Percentiles rank a stretch among this genome's conserved stretches.
phyloP scores from a whole-genome alignment of 1,140 invertebrate genomes.

The Meloidogyne exigua region DNA sequence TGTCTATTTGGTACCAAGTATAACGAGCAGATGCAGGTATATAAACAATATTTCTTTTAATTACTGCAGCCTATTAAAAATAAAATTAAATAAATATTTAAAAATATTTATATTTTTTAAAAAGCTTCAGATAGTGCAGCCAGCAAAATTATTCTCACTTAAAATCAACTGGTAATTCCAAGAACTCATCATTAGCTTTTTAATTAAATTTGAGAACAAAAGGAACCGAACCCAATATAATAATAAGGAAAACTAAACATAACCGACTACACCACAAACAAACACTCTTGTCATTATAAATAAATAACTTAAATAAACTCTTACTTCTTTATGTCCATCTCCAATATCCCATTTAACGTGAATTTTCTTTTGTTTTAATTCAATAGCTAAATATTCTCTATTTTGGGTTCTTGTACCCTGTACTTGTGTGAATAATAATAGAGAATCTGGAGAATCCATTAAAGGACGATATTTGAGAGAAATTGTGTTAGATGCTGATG shows the following conservation, averaged over 20 bases:
- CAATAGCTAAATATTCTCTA: constrained; percentile 59
- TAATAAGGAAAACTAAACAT: neutral
- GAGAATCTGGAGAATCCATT: constrained; percentile 52
- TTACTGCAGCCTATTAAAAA: constrained; percentile 47
- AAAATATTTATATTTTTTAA: no score
- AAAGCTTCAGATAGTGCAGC: constrained; percentile 24
- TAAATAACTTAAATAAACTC: neutral
- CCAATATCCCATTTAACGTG: constrained; percentile 62
- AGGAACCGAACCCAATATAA: neutral
- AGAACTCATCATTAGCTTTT: constrained; percentile 20
- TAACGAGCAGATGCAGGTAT: constrained; percentile 55
- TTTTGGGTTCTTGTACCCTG: constrained; percentile 54
- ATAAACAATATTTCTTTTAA: constrained; percentile 54
- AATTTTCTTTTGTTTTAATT: constrained; percentile 56
- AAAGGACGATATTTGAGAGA: constrained; percentile 54
- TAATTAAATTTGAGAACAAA: neutral
- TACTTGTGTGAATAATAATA: constrained; percentile 56
- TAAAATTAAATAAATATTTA: neutral
- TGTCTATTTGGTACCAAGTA: constrained; percentile 61
- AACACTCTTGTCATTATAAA: neutral
- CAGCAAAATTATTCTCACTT: constrained; percentile 15
- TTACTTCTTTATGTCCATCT: constrained; percentile 43
- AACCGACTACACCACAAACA: constrained; percentile 11
- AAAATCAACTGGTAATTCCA: constrained; percentile 26
- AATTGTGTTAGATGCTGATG: constrained; percentile 56